Evolutionary conservation across 2,113 vertebrate species (phyloP).

Genomic region (Grantiella picta): DNA sequence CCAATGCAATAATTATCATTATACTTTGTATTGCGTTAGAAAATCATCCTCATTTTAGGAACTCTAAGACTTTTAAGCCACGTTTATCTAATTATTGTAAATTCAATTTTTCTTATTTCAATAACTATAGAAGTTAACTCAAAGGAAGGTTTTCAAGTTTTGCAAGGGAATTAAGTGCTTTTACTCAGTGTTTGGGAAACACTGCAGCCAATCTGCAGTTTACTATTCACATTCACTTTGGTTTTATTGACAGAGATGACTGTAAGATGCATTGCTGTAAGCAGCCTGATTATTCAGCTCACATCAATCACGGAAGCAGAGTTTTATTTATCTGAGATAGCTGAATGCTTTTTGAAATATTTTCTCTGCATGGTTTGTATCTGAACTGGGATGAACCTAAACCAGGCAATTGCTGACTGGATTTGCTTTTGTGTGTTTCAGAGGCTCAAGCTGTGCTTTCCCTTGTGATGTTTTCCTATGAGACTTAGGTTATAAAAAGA

Average conservation of each 20-base stretch:
- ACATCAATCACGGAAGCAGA: neutral
- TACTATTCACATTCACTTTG: neutral
- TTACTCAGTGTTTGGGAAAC: neutral
- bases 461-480: neutral
- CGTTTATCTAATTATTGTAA: neutral
- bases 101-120: slow-evolving; percentile 7
- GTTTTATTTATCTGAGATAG: neutral
- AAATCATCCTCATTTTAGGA: neutral
- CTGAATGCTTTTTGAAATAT: neutral
- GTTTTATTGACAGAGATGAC: neutral
- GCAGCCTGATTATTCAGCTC: neutral
- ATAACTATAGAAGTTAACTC: neutral
- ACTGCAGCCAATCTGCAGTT: neutral
- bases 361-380: neutral
- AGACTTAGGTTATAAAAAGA: neutral
- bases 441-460: neutral
- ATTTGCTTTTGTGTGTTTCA: slow-evolving; percentile 9
- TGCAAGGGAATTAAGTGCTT: neutral
- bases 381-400: neutral
- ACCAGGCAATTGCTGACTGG: neutral
- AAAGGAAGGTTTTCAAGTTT: neutral
- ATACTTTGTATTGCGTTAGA: neutral
- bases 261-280: neutral
- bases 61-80: neutral
- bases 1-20: neutral